Conservation (phyloP, 2,113 vertebrate species). For the Gambusia affinis region DNA sequence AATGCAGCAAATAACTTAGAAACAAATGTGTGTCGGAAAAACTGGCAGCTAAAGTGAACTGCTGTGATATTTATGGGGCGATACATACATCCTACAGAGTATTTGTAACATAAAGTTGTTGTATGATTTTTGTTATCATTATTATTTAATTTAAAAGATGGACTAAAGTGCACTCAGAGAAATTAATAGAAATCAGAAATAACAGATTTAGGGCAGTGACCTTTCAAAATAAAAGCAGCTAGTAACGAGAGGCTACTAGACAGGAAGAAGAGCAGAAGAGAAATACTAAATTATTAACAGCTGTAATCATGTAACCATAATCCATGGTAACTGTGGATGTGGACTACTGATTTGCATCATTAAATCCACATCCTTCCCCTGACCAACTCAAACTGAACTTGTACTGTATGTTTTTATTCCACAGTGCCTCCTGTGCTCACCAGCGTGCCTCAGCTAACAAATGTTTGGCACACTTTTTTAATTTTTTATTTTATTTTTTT, state of each 20-base stretch:
- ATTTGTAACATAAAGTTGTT: too few relatives aligned
- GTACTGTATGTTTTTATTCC: conserved; percentile 3
- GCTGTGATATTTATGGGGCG: background rate
- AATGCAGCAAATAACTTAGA: background rate
- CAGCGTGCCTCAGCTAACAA: conserved; percentile 33
- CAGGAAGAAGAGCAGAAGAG: background rate
- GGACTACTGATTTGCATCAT: background rate
- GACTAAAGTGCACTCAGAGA: background rate
- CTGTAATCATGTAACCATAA: background rate
- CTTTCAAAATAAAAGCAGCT: background rate
- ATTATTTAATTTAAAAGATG: background rate
- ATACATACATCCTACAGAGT: too few relatives aligned
- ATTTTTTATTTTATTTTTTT: background rate
- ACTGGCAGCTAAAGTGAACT: background rate
- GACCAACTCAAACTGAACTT: conserved; percentile 23
- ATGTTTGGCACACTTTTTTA: background rate
- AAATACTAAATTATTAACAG: background rate
- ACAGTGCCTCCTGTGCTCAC: conserved; percentile 43
- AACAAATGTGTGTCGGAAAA: background rate
- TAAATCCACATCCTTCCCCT: background rate
- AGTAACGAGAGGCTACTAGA: too few relatives aligned
- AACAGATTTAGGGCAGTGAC: background rate
- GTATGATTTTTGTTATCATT: background rate
- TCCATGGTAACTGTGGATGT: background rate
- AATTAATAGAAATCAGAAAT: background rate